phyloP scores from a whole-genome alignment of 2,113 vertebrate species.

The Phaethornis superciliosus region DNA sequence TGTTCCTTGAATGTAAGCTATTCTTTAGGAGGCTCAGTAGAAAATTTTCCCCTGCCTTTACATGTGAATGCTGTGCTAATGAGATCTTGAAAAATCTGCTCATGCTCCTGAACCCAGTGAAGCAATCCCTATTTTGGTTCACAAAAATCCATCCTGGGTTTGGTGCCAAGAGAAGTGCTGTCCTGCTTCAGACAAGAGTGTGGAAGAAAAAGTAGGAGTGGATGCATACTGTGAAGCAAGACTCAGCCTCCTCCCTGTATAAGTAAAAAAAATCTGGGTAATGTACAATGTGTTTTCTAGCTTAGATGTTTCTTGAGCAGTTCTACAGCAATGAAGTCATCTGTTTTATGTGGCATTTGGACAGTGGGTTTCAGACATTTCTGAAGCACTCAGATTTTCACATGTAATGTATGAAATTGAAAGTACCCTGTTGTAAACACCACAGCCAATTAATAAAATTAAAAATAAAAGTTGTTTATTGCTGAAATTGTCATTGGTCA shows the following conservation, averaged over 20 bases:
- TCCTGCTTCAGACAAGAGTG: background rate
- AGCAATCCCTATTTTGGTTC: background rate
- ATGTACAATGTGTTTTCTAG: fast-evolving
- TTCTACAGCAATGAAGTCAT: background rate
- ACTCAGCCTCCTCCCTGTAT: background rate
- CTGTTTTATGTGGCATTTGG: background rate
- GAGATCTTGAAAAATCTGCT: background rate
- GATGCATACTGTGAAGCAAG: background rate
- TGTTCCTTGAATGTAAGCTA: background rate
- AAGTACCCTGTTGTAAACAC: background rate
- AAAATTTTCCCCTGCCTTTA: background rate
- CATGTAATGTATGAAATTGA: fast-evolving
- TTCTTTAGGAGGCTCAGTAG: background rate
- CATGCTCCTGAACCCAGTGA: background rate
- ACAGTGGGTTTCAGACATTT: fast-evolving
- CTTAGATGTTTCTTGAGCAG: background rate
- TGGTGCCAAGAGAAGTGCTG: background rate
- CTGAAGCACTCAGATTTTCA: background rate
- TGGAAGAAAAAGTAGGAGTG: background rate
- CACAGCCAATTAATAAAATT: background rate
- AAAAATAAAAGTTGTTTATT: background rate
- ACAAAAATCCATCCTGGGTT: background rate
- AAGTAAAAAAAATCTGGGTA: background rate
- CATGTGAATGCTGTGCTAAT: background rate
- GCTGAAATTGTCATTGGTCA: background rate